phyloP scores from a whole-genome alignment of 92 coral and sea anemone species.

The Ricordea florida region DNA sequence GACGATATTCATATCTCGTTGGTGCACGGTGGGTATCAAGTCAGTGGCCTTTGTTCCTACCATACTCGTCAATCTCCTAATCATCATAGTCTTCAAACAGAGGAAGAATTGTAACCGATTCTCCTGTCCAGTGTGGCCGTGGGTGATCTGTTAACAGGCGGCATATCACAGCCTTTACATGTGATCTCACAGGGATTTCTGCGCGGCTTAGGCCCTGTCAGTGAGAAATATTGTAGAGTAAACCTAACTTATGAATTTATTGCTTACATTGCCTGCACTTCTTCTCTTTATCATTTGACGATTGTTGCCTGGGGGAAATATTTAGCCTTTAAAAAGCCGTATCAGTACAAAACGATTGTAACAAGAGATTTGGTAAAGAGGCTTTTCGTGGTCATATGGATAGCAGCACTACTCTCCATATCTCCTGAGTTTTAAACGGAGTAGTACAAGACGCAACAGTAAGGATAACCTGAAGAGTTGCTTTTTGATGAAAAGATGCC shows the following conservation, averaged over 20 bases:
- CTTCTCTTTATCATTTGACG: slow-evolving; percentile 21
- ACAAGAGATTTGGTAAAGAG: background rate
- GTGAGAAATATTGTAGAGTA: background rate
- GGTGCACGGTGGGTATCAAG: no score
- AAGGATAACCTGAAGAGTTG: no score
- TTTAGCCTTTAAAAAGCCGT: slow-evolving; percentile 14
- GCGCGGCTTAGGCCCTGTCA: background rate
- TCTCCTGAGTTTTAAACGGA: background rate
- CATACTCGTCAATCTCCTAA: no score
- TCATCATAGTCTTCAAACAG: no score
- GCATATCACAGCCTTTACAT: background rate
- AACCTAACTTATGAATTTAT: background rate
- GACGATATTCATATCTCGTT: no score
- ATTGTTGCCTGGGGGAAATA: slow-evolving; percentile 3
- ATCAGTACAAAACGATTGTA: background rate
- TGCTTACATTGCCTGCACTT: background rate
- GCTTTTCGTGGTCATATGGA: background rate
- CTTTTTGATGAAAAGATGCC: no score
- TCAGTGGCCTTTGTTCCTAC: no score
- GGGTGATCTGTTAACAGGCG: slow-evolving; percentile 3
- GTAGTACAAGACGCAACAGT: no score
- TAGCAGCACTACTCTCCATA: background rate
- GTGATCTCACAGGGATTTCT: background rate
- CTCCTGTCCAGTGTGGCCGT: slow-evolving; percentile 15
- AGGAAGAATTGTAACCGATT: slow-evolving; percentile 7